Evolutionary conservation across 1,140 invertebrate genomes (phyloP), one percentile per base, ranked within the genome.

Genomic region (Macrobrachium nipponense): DNA sequence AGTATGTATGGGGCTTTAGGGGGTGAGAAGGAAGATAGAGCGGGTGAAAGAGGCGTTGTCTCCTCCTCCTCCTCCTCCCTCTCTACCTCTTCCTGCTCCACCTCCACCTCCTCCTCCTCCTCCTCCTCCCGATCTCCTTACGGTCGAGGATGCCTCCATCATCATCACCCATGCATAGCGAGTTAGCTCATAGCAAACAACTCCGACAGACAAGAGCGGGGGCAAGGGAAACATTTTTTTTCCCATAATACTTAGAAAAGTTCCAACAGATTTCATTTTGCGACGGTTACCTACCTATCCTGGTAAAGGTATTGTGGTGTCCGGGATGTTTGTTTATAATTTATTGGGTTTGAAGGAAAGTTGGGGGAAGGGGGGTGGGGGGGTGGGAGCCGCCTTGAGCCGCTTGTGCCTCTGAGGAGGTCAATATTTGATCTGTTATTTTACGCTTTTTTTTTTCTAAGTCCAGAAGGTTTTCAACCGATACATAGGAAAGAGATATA

Each of bases 111-210:
- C 51, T 51, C 51, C 51, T 51, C 51, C 27, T 36, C 12, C 51
- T 51, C 2, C 51, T 51, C 51, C 51, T 51, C 51, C 51, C 51
- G 51, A 51, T 51, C 51, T 51, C 51, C 51, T 51, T 51, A 51
- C 51, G 51, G 68, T 20, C 20, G 23, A 43, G 68, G 68, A 27
- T 70, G 23, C 68, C 23, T 23, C 68, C 75, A 59, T 77, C 75
- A 77, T 77, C 75, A 77, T 77, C 75, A 77, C 75, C 75, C 75
- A 77, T 77, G 75, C 75, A 77, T 77, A 77, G 75, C 75, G 75
- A 77, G 75, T 77, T 77, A 77, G 51, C 75, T 77, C 75, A 59
- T 58, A 59, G 43, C 75, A 77, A 77, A 77, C 75, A 77, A 77
- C 58, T 4, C 18, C 18, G 18, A 58, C 27, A 20, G 68, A 15